These are phyloP conservation scores for Pempheris klunzingeri DNA, from an alignment of 2,797 vertebrate genomes.

Conservation along the genomic window DNA sequence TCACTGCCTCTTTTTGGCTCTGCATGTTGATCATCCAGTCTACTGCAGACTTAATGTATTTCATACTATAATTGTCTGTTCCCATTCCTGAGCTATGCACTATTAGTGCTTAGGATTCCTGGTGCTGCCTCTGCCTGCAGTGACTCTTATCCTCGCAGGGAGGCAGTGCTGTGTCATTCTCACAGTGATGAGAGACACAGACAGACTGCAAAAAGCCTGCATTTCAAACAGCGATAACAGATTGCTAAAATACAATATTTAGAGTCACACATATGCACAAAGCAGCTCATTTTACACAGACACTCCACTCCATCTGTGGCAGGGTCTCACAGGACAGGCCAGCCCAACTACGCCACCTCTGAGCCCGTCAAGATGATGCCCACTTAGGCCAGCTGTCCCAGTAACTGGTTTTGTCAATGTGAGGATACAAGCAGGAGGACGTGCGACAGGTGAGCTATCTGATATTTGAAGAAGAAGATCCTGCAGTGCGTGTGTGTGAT, in stretches of 20 bases:
- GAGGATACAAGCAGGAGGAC: conserved; percentile 13
- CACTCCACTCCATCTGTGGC: conserved; percentile 61
- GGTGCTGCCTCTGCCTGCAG: conserved; percentile 64
- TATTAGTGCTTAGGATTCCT: no score
- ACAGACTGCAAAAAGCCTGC: conserved; percentile 29
- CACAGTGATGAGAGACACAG: conserved; percentile 29
- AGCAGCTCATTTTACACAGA: conserved; percentile 45
- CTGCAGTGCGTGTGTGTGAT: neutral
- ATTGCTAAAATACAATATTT: conserved; percentile 56
- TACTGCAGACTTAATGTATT: neutral
- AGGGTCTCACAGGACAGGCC: neutral
- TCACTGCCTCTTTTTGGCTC: neutral
- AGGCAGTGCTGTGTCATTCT: conserved; percentile 83
- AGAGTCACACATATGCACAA: conserved; percentile 40
- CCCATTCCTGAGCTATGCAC: neutral
- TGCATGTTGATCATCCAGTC: neutral
- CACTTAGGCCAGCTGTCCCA: conserved; percentile 18
- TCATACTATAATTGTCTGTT: conserved; percentile 9
- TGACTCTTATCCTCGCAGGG: conserved; percentile 78
- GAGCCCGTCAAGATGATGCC: conserved; percentile 26
- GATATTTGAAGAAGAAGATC: neutral
- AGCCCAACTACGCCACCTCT: conserved; percentile 14
- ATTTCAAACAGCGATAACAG: conserved; percentile 49
- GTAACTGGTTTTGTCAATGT: conserved; percentile 12
- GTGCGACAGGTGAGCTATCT: conserved; percentile 40